Evolutionary conservation across 2,888 invertebrate species (phyloP).

Genomic region (Chironomus riparius): DNA sequence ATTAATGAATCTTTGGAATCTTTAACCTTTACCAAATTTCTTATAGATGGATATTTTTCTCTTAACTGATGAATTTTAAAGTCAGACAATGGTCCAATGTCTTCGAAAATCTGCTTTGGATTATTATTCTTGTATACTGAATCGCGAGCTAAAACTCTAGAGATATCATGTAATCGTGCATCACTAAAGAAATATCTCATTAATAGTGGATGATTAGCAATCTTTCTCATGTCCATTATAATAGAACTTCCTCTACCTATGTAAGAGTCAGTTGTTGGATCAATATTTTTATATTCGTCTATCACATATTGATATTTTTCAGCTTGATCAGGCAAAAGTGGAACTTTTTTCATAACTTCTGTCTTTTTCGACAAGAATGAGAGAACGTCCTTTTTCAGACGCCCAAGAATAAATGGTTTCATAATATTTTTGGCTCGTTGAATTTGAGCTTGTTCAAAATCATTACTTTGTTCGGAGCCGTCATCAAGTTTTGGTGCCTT

Average conservation of each 20-base stretch:
- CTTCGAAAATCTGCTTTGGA: slow-evolving; percentile 72
- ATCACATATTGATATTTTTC: slow-evolving; percentile 67
- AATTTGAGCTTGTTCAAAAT: slow-evolving; percentile 86
- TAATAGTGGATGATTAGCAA: slow-evolving; percentile 88
- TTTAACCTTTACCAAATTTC: slow-evolving; percentile 54
- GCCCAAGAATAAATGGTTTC: slow-evolving; percentile 86
- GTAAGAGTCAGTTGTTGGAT: slow-evolving; percentile 46
- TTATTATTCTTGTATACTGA: slow-evolving; percentile 66
- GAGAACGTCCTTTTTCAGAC: slow-evolving; percentile 79
- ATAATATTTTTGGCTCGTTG: slow-evolving; percentile 90
- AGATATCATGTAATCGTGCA: slow-evolving; percentile 53
- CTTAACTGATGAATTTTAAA: slow-evolving; percentile 82
- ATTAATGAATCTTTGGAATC: too few species aligned
- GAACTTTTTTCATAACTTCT: slow-evolving; percentile 51
- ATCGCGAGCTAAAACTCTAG: slow-evolving; percentile 57
- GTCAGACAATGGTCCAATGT: slow-evolving; percentile 80
- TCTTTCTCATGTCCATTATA: slow-evolving; percentile 89
- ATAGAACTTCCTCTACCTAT: slow-evolving; percentile 56
- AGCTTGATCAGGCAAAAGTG: slow-evolving; percentile 47
- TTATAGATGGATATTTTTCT: slow-evolving; percentile 53
- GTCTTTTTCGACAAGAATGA: slow-evolving; percentile 77
- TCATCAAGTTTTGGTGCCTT: slow-evolving; percentile 44
- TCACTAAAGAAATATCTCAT: slow-evolving; percentile 66
- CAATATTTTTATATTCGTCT: slow-evolving; percentile 54
- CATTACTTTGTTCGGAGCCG: slow-evolving; percentile 52